These are phyloP conservation scores for Sebastes taczanowskii DNA, from an alignment of 2,797 vertebrate species.

Conservation along the genomic window DNA sequence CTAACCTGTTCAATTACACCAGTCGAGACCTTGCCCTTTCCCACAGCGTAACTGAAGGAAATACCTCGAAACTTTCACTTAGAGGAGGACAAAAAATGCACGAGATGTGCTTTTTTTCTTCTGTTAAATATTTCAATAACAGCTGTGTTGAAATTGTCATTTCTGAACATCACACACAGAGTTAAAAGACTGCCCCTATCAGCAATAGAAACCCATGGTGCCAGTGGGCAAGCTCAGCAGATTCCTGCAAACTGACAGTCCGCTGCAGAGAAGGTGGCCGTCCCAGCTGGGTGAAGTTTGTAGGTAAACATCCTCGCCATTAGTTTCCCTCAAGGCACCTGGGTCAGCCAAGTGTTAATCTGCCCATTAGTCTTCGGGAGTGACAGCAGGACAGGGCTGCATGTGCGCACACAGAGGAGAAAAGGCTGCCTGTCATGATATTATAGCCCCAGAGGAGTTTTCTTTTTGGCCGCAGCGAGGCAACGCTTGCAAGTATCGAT, in stretches of 20 bases:
- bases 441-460: slow-evolving; percentile 35
- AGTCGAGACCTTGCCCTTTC: slow-evolving; percentile 34
- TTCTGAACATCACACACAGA: background rate
- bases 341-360: slow-evolving; percentile 79
- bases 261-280: slow-evolving; percentile 33
- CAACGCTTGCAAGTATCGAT: slow-evolving; percentile 18
- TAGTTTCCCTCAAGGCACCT: slow-evolving; percentile 59
- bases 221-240: slow-evolving; percentile 45
- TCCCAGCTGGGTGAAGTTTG: slow-evolving; percentile 65
- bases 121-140: background rate
- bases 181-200: background rate
- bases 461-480: slow-evolving; percentile 37
- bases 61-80: background rate
- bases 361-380: slow-evolving; percentile 68
- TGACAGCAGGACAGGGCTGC: slow-evolving; percentile 52
- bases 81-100: background rate
- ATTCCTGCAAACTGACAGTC: slow-evolving; percentile 30
- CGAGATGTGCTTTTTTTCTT: background rate
- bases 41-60: slow-evolving; percentile 22
- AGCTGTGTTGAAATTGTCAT: background rate
- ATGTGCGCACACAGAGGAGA: slow-evolving; percentile 28
- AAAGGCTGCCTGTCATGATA: slow-evolving; percentile 43
- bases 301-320: slow-evolving; percentile 66
- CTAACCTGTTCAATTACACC: slow-evolving; percentile 56
- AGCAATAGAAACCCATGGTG: background rate